A percentile compares a stretch with the other conserved stretches of the same genome.
Conservation (phyloP, 2,888 invertebrate species). For the Chrysolina haemoptera region DNA sequence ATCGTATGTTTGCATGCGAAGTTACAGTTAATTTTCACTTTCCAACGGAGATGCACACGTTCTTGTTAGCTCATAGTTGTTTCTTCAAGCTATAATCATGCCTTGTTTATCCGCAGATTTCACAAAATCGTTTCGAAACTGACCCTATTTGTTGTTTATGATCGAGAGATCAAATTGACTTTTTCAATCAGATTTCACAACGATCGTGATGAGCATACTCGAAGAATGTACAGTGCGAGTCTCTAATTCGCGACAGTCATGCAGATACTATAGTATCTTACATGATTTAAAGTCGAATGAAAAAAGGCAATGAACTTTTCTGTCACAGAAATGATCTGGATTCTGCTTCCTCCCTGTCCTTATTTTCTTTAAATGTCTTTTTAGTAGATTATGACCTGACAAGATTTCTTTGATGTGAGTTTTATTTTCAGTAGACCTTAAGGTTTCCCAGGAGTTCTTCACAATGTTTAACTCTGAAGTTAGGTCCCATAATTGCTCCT, state of each 20-base stretch:
- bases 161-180: slow-evolving; percentile 19
- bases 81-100: slow-evolving; percentile 26
- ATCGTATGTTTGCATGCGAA: slow-evolving; percentile 43
- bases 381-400: too few species aligned
- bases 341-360: too few species aligned
- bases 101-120: slow-evolving; percentile 25
- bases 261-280: too few species aligned
- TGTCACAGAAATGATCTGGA: too few species aligned
- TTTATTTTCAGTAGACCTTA: too few species aligned
- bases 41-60: slow-evolving; percentile 33
- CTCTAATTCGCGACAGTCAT: background rate
- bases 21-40: slow-evolving; percentile 46
- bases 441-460: too few species aligned
- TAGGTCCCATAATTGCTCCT: too few species aligned
- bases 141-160: slow-evolving; percentile 20
- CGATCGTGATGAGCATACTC: slow-evolving; percentile 10
- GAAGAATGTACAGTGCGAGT: background rate
- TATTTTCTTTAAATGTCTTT: too few species aligned
- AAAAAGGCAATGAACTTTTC: too few species aligned
- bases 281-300: too few species aligned
- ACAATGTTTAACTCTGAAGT: too few species aligned
- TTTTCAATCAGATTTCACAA: slow-evolving; percentile 9
- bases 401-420: too few species aligned
- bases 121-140: slow-evolving; percentile 22
- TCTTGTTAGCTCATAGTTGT: slow-evolving; percentile 30